phyloP scores from a whole-genome alignment of 1,140 invertebrate species.

The Aphaenogaster floridana region DNA sequence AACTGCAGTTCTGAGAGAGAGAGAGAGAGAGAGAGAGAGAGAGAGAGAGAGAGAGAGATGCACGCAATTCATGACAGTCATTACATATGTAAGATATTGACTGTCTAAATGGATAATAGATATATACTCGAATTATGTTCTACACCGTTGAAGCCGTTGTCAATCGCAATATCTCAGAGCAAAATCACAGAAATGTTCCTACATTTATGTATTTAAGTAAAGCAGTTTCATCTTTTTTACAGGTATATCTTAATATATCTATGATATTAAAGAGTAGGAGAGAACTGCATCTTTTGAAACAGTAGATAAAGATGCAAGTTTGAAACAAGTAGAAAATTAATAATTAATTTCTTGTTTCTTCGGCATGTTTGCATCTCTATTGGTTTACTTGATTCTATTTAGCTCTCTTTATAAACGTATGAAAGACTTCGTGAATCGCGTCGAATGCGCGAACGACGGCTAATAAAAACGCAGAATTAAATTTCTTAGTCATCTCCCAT shows the following conservation, averaged over 20 bases:
- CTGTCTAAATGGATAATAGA: neutral
- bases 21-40: too few species aligned
- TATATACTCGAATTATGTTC: slow-evolving; percentile 1
- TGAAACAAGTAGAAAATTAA: neutral
- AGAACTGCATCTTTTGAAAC: neutral
- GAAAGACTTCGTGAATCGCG: neutral
- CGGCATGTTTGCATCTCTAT: neutral
- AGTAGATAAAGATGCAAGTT: neutral
- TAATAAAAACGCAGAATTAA: neutral
- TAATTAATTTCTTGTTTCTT: neutral
- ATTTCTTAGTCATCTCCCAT: neutral
- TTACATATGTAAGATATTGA: slow-evolving; percentile 11
- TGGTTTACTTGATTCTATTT: neutral
- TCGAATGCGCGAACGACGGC: neutral
- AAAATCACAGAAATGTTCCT: neutral
- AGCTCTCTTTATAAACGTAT: neutral
- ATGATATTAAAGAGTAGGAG: neutral
- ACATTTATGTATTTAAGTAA: too few species aligned
- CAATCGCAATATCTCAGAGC: neutral
- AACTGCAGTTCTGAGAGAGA: neutral
- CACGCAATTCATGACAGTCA: neutral
- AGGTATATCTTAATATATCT: neutral
- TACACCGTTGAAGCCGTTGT: neutral
- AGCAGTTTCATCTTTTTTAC: too few species aligned
- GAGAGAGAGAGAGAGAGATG: too few species aligned